These are phyloP conservation scores for Harpegnathos saltator DNA, from an alignment of 1,140 invertebrate genomes.

Conservation along the genomic window DNA sequence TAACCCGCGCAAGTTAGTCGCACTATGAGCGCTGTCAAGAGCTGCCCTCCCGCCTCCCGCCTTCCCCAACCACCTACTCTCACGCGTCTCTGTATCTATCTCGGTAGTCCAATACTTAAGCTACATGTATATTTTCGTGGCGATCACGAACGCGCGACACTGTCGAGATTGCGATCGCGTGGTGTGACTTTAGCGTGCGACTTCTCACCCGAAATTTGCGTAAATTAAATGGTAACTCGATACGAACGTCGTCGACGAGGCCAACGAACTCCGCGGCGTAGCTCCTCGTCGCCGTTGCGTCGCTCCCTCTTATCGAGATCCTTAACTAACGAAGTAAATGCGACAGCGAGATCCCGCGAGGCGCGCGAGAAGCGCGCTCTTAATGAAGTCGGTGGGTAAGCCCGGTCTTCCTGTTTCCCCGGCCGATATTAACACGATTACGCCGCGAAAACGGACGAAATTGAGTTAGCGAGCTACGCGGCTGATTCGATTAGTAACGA, in stretches of 20 bases:
- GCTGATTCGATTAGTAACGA: conserved; percentile 66
- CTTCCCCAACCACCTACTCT: background rate
- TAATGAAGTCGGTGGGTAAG: conserved; percentile 73
- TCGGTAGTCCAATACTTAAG: conserved; percentile 42
- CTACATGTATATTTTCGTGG: background rate
- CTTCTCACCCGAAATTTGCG: conserved; percentile 11
- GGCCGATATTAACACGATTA: conserved; percentile 75
- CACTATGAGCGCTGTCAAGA: background rate
- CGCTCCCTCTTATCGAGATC: conserved; percentile 43
- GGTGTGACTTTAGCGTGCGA: background rate
- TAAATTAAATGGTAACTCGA: background rate
- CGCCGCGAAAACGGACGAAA: conserved; percentile 65
- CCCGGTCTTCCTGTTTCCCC: conserved; percentile 67
- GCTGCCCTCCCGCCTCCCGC: conserved; percentile 4
- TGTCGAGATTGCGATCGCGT: background rate
- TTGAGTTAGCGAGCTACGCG: conserved; percentile 67
- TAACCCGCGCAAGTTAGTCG: conserved; percentile 11
- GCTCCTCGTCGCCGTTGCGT: conserved; percentile 1
- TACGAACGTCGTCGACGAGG: conserved; percentile 4
- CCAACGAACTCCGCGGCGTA: conserved; percentile 14
- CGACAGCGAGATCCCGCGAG: conserved; percentile 25
- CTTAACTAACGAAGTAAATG: conserved; percentile 59
- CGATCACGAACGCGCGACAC: background rate
- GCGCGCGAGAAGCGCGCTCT: conserved; percentile 67
- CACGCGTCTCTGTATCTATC: background rate